Conservation (phyloP, 2,888 invertebrate species). For the Dryobota labecula region DNA sequence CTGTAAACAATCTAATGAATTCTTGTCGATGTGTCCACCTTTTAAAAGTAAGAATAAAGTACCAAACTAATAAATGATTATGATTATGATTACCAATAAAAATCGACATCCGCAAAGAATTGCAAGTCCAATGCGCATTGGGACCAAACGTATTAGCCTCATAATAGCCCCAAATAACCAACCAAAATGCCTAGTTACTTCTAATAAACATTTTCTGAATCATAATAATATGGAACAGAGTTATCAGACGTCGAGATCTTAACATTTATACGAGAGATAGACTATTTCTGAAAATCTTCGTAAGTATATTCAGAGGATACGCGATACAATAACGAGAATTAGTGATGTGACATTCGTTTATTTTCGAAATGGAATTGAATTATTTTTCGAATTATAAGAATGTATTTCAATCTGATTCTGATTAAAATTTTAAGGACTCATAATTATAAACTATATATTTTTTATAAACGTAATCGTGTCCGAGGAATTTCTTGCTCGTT, state of each 20-base stretch:
- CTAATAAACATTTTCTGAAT: constrained; percentile 16
- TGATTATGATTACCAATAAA: too few relatives aligned
- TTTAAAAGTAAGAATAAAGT: too few relatives aligned
- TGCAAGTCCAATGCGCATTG: not conserved
- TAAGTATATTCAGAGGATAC: constrained; percentile 18
- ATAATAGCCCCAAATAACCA: not conserved
- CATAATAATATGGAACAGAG: constrained; percentile 4
- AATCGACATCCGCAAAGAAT: not conserved
- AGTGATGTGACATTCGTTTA: constrained; percentile 34
- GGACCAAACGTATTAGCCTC: not conserved
- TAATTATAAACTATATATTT: too few relatives aligned
- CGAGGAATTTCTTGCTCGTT: not conserved
- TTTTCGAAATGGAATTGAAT: not conserved
- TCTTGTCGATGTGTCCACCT: too few relatives aligned
- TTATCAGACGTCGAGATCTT: constrained; percentile 23
- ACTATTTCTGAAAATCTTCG: constrained; percentile 38
- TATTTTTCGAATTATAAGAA: not conserved
- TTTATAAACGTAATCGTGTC: not conserved
- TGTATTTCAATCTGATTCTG: not conserved
- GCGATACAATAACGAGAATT: constrained; percentile 28
- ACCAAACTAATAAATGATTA: too few relatives aligned
- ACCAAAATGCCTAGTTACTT: not conserved
- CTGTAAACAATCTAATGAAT: not conserved
- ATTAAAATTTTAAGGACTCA: not conserved
- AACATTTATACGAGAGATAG: constrained; percentile 26